Conservation (phyloP, 2,797 vertebrate species). For the Melanotaenia boesemani region DNA sequence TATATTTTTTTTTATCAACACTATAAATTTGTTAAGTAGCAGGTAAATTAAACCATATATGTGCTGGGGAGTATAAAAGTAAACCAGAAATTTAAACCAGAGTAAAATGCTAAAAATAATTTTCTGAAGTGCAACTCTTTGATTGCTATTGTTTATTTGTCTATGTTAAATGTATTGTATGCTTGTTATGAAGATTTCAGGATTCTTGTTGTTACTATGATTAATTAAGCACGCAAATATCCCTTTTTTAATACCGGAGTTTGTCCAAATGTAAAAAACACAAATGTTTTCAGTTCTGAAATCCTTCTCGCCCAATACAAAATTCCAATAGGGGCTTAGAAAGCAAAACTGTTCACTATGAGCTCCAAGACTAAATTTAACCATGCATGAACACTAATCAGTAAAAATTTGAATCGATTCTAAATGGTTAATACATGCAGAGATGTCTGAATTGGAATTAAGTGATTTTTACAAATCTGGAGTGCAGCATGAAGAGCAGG, state of each 20-base stretch:
- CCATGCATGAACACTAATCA: slow-evolving; percentile 26
- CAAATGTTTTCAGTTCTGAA: not conserved
- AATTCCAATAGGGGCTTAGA: slow-evolving; percentile 12
- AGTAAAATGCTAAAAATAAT: not conserved
- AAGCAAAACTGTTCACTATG: slow-evolving; percentile 19
- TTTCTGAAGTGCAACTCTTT: not conserved
- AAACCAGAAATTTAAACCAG: not conserved
- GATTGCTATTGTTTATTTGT: not conserved
- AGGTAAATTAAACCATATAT: too few relatives aligned
- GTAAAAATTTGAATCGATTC: slow-evolving; percentile 34
- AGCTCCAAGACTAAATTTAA: slow-evolving; percentile 27
- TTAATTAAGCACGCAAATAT: not conserved
- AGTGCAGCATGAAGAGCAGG: slow-evolving; percentile 1
- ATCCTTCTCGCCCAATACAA: not conserved
- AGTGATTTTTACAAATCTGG: slow-evolving; percentile 38
- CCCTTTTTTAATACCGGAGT: not conserved
- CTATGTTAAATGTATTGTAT: not conserved
- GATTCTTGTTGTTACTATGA: not conserved
- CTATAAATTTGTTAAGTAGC: too few relatives aligned
- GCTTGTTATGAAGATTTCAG: not conserved
- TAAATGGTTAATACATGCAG: slow-evolving; percentile 20
- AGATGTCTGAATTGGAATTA: slow-evolving; percentile 27
- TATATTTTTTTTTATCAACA: too few relatives aligned
- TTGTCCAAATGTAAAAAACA: not conserved
- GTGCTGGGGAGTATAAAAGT: not conserved